Percentiles rank a stretch among this genome's conserved stretches.
These are phyloP conservation scores for Saxicola maurus DNA, from an alignment of 2,797 vertebrate species.

Conservation along the genomic window DNA sequence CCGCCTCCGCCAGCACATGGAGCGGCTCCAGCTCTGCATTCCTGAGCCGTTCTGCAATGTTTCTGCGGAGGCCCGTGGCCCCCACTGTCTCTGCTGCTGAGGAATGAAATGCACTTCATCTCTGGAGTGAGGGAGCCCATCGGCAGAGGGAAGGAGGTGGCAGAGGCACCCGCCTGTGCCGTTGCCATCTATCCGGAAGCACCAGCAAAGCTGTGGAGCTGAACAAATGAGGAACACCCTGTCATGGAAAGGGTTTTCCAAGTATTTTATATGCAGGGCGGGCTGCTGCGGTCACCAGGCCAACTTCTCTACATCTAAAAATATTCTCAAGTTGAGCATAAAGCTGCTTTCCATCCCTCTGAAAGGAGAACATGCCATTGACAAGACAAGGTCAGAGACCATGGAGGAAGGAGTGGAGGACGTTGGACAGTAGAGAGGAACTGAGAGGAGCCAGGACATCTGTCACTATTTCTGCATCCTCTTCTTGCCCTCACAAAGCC, in stretches of 20 bases:
- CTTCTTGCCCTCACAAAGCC: not conserved
- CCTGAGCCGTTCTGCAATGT: slow-evolving; percentile 67
- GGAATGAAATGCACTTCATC: slow-evolving; percentile 64
- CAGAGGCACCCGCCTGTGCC: not conserved
- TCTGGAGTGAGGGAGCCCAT: not conserved
- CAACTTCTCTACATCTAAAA: slow-evolving; percentile 7
- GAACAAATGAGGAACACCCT: not conserved
- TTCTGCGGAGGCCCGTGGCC: slow-evolving; percentile 58
- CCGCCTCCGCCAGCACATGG: slow-evolving; percentile 37
- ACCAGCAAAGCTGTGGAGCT: not conserved
- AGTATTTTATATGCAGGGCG: not conserved
- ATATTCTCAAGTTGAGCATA: not conserved
- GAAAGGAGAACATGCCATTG: not conserved
- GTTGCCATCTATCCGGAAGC: not conserved
- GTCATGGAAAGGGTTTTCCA: not conserved
- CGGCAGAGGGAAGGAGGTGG: fast-evolving
- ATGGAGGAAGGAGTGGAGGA: not conserved
- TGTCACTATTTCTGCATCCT: not conserved
- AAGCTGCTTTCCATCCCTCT: not conserved
- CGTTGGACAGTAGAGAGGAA: not conserved
- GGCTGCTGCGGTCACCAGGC: not conserved
- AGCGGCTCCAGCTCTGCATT: slow-evolving; percentile 71
- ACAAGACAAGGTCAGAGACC: slow-evolving; percentile 36
- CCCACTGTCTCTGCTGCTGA: slow-evolving; percentile 9
- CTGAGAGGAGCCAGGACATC: not conserved